Evolutionary conservation across 2,113 vertebrate species (phyloP).

Genomic region (Osmerus eperlanus): DNA sequence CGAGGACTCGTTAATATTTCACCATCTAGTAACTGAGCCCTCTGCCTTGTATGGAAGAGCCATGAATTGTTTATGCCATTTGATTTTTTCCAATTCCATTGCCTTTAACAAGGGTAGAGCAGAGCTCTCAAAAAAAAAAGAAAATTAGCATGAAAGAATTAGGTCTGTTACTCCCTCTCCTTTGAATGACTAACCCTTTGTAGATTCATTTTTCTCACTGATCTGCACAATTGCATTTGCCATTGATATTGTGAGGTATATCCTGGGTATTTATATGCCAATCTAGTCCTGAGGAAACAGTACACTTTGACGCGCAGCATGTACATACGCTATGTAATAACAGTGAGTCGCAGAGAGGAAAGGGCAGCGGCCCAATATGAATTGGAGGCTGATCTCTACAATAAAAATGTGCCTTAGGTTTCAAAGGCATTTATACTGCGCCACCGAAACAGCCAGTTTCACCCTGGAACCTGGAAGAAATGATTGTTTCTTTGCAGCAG

Average conservation of each 20-base stretch:
- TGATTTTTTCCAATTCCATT: conserved; percentile 25
- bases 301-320: neutral
- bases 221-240: conserved; percentile 1
- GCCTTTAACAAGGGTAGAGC: conserved; percentile 7
- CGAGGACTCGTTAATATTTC: conserved; percentile 43
- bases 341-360: conserved; percentile 8
- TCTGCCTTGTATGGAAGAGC: neutral
- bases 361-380: conserved; percentile 19
- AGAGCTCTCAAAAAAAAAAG: neutral
- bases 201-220: neutral
- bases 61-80: conserved; percentile 22
- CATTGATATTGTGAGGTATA: neutral
- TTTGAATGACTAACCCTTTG: neutral
- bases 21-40: conserved; percentile 36
- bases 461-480: conserved; percentile 19
- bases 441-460: conserved; percentile 14
- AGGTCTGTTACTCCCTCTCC: neutral
- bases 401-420: conserved; percentile 24
- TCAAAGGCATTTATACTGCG: conserved; percentile 13
- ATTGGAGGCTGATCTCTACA: conserved; percentile 24
- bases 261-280: conserved; percentile 1
- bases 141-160: neutral
- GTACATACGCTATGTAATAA: neutral
- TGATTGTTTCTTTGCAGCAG: conserved; percentile 38
- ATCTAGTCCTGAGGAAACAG: neutral